Base-by-base conservation (phyloP, 2,888 invertebrate genomes). In the Ormyrus nitidulus region DNA sequence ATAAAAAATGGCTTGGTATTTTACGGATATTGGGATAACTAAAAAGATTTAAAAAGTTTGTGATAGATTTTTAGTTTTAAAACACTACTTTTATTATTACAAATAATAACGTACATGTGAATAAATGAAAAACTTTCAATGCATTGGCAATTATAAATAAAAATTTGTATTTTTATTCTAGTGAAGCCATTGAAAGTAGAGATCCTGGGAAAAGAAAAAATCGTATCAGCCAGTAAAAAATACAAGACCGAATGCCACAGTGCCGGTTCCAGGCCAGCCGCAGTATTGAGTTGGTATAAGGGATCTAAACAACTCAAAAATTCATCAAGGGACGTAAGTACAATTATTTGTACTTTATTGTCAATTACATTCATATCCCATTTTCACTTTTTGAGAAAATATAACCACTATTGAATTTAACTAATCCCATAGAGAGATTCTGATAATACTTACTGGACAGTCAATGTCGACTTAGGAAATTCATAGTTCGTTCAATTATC, bases 221-320 rank as follows among this genome's bases (percentile, higher is more conserved):
- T 95, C 87, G 94, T 97, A 77, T 96, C 96, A 44, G 96, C 96
- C 0, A 96, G 96, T 87, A 95, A 95, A 89, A 93, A 94, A 83
- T 96, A 97, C 91, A 96, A 96, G 87, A 94, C 97, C 81, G 96
- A 96, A 88, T 98, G 97, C 90, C 94, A 94, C 88, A 96, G 97
- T 83, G 94, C 94, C 0, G 97, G 97, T 65, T 97, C 97, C 11
- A 93, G 96, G 84, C 97, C 97, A 10, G 94, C 96, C 83, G 97
- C 97, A 2, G 92, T 94, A 81, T 94, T 97, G 88, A 95, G 96
- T 74, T 98, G 97, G 97, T 97, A 96, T 96, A 96, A 96, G 91
- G 95, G 95, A 85, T 96, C 94, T 88, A 93, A 95, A 86, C 96
- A 95, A 90, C 93, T 96, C 82, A 96, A 95, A 91, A 93, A 94